phyloP scores from a whole-genome alignment of 2,113 vertebrate species.

The Mustela nigripes region DNA sequence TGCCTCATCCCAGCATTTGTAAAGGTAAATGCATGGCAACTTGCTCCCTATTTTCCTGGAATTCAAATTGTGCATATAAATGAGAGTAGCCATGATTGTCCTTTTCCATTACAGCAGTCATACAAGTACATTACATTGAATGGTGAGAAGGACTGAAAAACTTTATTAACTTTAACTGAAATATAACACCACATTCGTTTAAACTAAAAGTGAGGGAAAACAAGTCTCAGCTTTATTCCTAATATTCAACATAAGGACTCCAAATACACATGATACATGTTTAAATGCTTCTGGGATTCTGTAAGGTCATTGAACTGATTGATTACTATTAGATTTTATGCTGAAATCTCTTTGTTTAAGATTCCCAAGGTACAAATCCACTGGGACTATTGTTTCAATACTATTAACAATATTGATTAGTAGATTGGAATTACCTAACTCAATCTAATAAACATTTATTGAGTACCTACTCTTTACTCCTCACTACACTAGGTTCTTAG shows the following conservation, averaged over 20 bases:
- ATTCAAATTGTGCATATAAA: constrained; percentile 85
- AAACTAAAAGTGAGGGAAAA: constrained; percentile 19
- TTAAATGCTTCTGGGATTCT: constrained; percentile 72
- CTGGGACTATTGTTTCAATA: not conserved
- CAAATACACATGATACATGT: not conserved
- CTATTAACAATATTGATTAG: not conserved
- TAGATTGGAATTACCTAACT: not conserved
- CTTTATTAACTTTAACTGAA: constrained; percentile 83
- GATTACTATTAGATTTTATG: constrained; percentile 56
- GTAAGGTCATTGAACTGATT: constrained; percentile 71
- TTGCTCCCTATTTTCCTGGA: constrained; percentile 81
- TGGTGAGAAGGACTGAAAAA: constrained; percentile 68
- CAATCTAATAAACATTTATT: not conserved
- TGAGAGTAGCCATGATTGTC: constrained; percentile 81
- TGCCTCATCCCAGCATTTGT: constrained; percentile 80
- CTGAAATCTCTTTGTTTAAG: not conserved
- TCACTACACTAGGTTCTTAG: not conserved
- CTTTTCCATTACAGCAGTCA: constrained; percentile 79
- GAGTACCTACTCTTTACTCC: not conserved
- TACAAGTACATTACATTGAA: constrained; percentile 76
- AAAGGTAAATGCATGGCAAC: constrained; percentile 82
- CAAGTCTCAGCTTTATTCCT: not conserved
- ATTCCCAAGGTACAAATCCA: not conserved
- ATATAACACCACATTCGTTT: constrained; percentile 76
- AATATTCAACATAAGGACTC: not conserved